Base-by-base conservation (phyloP, 2,888 invertebrate genomes). In the Drosophila infuscata region DNA sequence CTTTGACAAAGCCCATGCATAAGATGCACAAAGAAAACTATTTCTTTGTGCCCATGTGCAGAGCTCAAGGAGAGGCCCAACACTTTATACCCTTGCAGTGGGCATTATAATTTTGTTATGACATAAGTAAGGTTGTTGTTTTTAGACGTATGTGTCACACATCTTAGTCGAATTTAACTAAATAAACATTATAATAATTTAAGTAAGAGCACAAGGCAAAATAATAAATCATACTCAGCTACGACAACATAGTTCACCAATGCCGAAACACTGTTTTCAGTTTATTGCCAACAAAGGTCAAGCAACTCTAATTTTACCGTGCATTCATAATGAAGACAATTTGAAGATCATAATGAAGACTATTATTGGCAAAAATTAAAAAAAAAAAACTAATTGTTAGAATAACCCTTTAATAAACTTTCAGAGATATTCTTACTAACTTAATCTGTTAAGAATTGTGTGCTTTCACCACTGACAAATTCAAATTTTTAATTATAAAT, bases 21-120 rank as follows among this genome's bases (percentile, higher is more conserved):
- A 56, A 33, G 54, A 49, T 56, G 48, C 68, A 52, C 36, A 20
- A 36, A 36, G 56, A 56, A 56, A 64, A 38, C 36, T 38, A 49
- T 58, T 38, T 49, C 7, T 64, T 46, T 61, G 53, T 33, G 25
- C 32, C 12, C 33, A 11, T 36, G 17, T 30, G 36, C 49, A 49
- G 15, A n/a, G 49, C 15, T 59, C 20, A 60, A 38, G 36, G 30
- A 30, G 35, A 12, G 29, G 29, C 12, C 20, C 35, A 56, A 43
- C 36, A 25, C 32, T 2, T 25, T 17, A 61, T 61, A 30, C 46
- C 32, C 38, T 56, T 38, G 0, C 25, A 17, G 1, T 9, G 25
- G 35, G 35, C 25, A 52, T 17, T 15, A 35, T 35, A 8, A 35
- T 35, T 15, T 35, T 15, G 2, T 15, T 15, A 35, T 6, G 7